A percentile compares a stretch with the other conserved stretches of the same genome.
Evolutionary conservation across 2,797 vertebrate species (phyloP).

Genomic region (Pangasius djambal): DNA sequence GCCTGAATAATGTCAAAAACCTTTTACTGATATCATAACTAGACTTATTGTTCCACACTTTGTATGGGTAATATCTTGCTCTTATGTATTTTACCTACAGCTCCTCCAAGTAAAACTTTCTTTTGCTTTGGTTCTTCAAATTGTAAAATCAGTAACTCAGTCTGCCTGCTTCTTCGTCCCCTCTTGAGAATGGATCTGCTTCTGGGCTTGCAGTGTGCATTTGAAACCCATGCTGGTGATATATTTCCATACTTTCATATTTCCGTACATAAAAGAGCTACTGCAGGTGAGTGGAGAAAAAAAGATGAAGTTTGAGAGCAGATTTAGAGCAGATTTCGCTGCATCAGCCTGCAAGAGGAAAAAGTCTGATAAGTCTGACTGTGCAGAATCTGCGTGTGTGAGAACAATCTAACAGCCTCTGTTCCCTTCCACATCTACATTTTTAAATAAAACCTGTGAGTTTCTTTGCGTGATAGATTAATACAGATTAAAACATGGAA

Average conservation of each 20-base stretch:
- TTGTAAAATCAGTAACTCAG: background rate
- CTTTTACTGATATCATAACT: background rate
- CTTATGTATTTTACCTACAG: background rate
- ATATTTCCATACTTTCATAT: constrained; percentile 15
- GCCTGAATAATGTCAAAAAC: background rate
- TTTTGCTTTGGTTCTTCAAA: background rate
- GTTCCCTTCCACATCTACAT: constrained; percentile 5
- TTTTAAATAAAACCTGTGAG: background rate
- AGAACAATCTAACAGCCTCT: background rate
- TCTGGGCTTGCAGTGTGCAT: background rate
- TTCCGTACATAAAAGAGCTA: background rate
- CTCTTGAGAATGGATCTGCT: background rate
- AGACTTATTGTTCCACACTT: background rate
- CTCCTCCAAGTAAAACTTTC: background rate
- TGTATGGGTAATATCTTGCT: background rate
- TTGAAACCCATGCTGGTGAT: constrained; percentile 3
- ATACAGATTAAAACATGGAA: background rate
- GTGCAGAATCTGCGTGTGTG: background rate
- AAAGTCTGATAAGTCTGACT: background rate
- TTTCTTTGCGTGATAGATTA: background rate
- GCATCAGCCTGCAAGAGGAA: background rate
- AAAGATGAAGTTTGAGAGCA: background rate
- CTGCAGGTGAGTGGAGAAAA: background rate
- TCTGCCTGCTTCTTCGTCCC: background rate
- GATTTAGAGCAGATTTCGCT: background rate